Percentiles rank a stretch among this genome's conserved stretches.
Conservation (phyloP, 2,113 vertebrate genomes). For the Nibea coibor region DNA sequence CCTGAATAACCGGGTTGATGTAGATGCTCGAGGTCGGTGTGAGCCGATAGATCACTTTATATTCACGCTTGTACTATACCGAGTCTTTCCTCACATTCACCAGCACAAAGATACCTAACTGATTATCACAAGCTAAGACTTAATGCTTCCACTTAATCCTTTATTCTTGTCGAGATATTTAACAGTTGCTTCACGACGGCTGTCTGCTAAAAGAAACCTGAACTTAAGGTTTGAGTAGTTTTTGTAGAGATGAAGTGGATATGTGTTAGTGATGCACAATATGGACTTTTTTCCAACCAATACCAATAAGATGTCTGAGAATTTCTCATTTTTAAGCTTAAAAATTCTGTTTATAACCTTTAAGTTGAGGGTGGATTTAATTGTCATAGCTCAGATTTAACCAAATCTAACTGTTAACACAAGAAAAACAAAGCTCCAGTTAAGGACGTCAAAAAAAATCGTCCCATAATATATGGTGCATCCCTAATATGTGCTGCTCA, state of each 20-base stretch:
- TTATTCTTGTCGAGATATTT: not conserved
- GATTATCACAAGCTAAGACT: not conserved
- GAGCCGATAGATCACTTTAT: not conserved
- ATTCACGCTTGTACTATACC: not conserved
- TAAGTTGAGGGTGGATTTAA: too few relatives aligned
- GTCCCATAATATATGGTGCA: too few relatives aligned
- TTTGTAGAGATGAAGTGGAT: not conserved
- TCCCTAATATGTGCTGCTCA: not conserved
- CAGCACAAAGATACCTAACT: not conserved
- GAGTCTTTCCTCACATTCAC: slow-evolving; percentile 1
- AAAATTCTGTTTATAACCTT: too few relatives aligned
- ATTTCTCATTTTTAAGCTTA: too few relatives aligned
- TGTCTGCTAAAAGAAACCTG: not conserved
- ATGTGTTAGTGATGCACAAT: too few relatives aligned
- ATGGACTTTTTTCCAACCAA: too few relatives aligned
- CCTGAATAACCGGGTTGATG: not conserved
- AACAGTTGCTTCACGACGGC: not conserved
- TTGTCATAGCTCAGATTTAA: too few relatives aligned
- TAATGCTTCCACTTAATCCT: slow-evolving; percentile 6
- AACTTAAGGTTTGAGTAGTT: not conserved
- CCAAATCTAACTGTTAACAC: too few relatives aligned
- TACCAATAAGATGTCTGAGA: too few relatives aligned
- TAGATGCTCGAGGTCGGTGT: slow-evolving; percentile 32
- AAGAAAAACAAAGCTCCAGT: too few relatives aligned
- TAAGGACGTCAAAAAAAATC: too few relatives aligned